Conservation (phyloP, 2,797 vertebrate species). For the Muscicapa striata region DNA sequence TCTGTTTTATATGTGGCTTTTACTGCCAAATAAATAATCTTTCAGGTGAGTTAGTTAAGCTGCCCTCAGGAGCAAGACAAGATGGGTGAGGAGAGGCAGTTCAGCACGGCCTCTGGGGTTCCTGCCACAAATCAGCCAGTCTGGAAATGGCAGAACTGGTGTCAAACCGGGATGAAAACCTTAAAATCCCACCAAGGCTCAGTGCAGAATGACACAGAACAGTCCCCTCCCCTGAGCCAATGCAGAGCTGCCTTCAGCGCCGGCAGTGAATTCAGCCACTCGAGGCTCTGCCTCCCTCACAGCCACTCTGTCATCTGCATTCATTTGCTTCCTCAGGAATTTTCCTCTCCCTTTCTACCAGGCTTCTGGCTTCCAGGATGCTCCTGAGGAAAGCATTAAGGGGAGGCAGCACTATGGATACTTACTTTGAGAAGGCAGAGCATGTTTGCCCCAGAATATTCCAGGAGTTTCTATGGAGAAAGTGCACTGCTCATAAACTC, state of each 20-base stretch:
- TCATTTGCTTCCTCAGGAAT: background rate
- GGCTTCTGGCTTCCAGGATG: background rate
- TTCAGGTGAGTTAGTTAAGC: slow-evolving; percentile 52
- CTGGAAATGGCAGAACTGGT: background rate
- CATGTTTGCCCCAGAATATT: background rate
- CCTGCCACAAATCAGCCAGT: background rate
- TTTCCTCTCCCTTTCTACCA: background rate
- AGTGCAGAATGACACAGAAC: background rate
- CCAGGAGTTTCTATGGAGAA: background rate
- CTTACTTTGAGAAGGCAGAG: background rate
- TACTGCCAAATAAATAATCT: slow-evolving; percentile 67
- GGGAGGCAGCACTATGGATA: background rate
- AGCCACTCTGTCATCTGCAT: background rate
- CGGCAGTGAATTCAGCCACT: background rate
- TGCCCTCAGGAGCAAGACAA: slow-evolving; percentile 13
- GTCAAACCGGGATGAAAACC: background rate
- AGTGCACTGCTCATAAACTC: background rate
- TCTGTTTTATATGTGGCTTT: slow-evolving; percentile 51
- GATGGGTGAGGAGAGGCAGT: background rate
- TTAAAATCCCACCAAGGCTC: background rate
- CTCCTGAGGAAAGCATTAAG: background rate
- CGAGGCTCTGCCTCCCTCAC: background rate
- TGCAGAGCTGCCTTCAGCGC: background rate
- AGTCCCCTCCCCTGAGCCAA: background rate
- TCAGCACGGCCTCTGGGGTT: background rate